phyloP scores from a whole-genome alignment of 1,140 invertebrate genomes.

The Scaptomyza graminum region DNA sequence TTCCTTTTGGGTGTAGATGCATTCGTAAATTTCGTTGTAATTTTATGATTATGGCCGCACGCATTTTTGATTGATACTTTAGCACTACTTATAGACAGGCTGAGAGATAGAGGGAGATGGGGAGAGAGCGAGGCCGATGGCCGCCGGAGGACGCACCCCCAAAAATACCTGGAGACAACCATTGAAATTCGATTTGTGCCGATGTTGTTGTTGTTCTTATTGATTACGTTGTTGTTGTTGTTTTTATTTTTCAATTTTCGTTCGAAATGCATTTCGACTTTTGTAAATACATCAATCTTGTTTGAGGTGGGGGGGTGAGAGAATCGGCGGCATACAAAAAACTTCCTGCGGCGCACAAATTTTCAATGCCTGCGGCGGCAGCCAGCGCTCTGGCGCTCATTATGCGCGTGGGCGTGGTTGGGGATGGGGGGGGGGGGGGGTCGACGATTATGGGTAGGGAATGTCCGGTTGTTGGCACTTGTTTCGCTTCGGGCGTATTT shows the following conservation, averaged over 20 bases:
- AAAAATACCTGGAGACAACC: neutral
- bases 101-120: neutral
- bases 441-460: slow-evolving; percentile 25
- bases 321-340: slow-evolving; percentile 33
- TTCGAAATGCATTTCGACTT: slow-evolving; percentile 59
- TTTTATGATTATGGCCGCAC: slow-evolving; percentile 76
- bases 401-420: slow-evolving; percentile 49
- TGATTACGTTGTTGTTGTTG: slow-evolving; percentile 1
- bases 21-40: slow-evolving; percentile 73
- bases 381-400: slow-evolving; percentile 54
- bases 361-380: slow-evolving; percentile 52
- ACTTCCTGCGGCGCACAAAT: slow-evolving; percentile 64
- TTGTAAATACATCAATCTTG: slow-evolving; percentile 72
- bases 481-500: slow-evolving; percentile 44
- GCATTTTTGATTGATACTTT: slow-evolving; percentile 82
- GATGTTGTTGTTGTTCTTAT: slow-evolving; percentile 7
- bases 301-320: neutral
- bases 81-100: slow-evolving; percentile 65
- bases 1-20: slow-evolving; percentile 32
- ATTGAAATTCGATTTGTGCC: slow-evolving; percentile 33
- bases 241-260: slow-evolving; percentile 53
- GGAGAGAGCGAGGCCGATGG: slow-evolving; percentile 49
- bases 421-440: neutral
- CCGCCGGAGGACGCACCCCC: slow-evolving; percentile 25
- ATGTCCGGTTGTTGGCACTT: slow-evolving; percentile 55